Evolutionary conservation across 2,797 vertebrate species (phyloP), one percentile per base, ranked within the genome.

Genomic region (Arvicola amphibius): DNA sequence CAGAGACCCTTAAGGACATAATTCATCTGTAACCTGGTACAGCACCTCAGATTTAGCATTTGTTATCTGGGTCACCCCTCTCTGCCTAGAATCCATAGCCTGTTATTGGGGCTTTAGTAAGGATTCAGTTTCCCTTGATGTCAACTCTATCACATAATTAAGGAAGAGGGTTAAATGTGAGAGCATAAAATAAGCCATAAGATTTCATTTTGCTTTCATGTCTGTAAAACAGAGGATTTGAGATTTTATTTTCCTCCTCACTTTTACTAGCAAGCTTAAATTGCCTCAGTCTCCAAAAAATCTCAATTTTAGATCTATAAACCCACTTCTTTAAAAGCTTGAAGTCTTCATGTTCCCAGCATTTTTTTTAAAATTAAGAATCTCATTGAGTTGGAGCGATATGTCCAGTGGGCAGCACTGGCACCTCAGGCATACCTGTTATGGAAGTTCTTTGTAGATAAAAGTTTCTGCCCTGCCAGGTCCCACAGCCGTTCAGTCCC

Each of bases 201-300:
- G 9, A 43, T 32, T 93, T 88, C 78, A 86, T 73, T 83, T 90
- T 32, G 34, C 17, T 48, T 88, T n/a, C 11, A 89, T 79, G 34
- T 43, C 37, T 12, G 1, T 69, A 69, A 92, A 83, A 71, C 59
- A 10, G 5, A 43, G 37, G 81, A 23, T 9, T 77, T 19, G 34
- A 12, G 29, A 63, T 65, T 63, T 67, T 77, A 0, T 76, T 74
- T 12, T 40, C 56, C 74, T 76, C 37, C 34, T 63, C 40, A 73
- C 61, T 92, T 97, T 96, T 61, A 67, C 32, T n/a, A 4, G 46
- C 51, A 81, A 5, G 46, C 61, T 90, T 46, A 71, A 61, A 91
- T 59, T 32, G 40, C 59, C 10, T 59, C n/a, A 53, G 78, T 93
- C 74, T 94, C n/a, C 43, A 78, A 85, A 91, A 56, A 56, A 56